Percentiles rank a stretch among this genome's conserved stretches.
Evolutionary conservation across 2,888 invertebrate genomes (phyloP).

Genomic region (Yponomeuta malinellus): DNA sequence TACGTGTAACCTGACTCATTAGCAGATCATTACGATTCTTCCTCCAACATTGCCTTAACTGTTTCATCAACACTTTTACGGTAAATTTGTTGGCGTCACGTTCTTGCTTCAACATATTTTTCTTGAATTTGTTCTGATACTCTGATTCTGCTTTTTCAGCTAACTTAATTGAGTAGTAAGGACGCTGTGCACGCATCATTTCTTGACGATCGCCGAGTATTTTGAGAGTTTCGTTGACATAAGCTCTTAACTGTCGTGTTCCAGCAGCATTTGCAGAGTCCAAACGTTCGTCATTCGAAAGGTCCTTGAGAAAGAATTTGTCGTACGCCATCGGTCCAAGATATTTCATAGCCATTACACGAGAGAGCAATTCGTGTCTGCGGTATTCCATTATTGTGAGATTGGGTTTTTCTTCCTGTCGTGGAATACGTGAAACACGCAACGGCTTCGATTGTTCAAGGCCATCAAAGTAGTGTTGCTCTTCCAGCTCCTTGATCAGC

Average conservation of each 20-base stretch:
- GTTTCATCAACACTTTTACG: neutral
- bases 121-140: slow-evolving; percentile 55
- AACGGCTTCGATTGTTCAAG: slow-evolving; percentile 32
- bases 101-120: slow-evolving; percentile 48
- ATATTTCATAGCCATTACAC: slow-evolving; percentile 68
- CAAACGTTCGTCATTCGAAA: slow-evolving; percentile 49
- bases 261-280: slow-evolving; percentile 56
- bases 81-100: slow-evolving; percentile 50
- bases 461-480: slow-evolving; percentile 27
- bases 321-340: slow-evolving; percentile 68
- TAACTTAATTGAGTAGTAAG: slow-evolving; percentile 61
- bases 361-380: slow-evolving; percentile 49
- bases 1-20: slow-evolving; percentile 60
- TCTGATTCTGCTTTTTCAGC: slow-evolving; percentile 62
- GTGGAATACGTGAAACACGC: slow-evolving; percentile 57
- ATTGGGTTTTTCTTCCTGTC: slow-evolving; percentile 42
- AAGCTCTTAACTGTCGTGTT: slow-evolving; percentile 38
- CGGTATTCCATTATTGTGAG: slow-evolving; percentile 63
- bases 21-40: slow-evolving; percentile 39
- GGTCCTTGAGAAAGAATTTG: slow-evolving; percentile 59
- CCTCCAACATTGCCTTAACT: slow-evolving; percentile 28
- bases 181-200: slow-evolving; percentile 61
- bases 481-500: slow-evolving; percentile 56
- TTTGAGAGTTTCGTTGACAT: slow-evolving; percentile 49
- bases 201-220: slow-evolving; percentile 60